These are phyloP conservation scores for Druon quercuslanigerum DNA, from an alignment of 1,140 invertebrate species.

Conservation along the genomic window DNA sequence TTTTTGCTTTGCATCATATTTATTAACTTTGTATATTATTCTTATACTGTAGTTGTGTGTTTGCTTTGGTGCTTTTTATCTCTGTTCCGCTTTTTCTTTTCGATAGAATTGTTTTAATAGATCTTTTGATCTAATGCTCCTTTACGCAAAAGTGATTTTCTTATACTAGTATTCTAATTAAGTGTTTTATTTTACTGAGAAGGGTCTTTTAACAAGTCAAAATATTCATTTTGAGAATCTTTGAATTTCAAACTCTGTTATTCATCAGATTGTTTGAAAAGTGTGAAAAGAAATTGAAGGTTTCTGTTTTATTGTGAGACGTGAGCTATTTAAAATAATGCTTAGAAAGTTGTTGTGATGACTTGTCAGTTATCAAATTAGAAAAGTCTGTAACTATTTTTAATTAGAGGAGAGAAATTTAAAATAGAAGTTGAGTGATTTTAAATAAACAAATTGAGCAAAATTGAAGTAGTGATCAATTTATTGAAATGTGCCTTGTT, in stretches of 20 bases:
- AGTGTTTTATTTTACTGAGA: neutral
- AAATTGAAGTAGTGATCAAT: neutral
- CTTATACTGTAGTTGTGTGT: conserved; percentile 39
- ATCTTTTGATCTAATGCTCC: neutral
- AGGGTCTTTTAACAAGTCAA: neutral
- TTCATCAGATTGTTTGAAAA: too few relatives aligned
- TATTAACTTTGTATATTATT: conserved; percentile 1
- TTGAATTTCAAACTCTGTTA: too few relatives aligned
- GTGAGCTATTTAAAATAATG: too few relatives aligned
- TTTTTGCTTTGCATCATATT: neutral
- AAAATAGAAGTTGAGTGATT: neutral
- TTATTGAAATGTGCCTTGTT: neutral
- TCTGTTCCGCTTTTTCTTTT: neutral
- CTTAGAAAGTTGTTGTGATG: too few relatives aligned
- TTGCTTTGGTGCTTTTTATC: conserved; percentile 33
- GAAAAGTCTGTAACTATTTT: too few relatives aligned
- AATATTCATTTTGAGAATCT: neutral
- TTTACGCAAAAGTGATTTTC: conserved; percentile 3
- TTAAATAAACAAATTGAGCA: conserved; percentile 4
- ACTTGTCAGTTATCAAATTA: too few relatives aligned
- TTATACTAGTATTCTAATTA: neutral
- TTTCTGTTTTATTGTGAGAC: too few relatives aligned
- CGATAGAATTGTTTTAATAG: conserved; percentile 15
- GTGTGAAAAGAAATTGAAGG: too few relatives aligned
- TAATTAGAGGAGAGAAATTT: too few relatives aligned